These are phyloP conservation scores for Eilema griseolum DNA, from an alignment of 2,888 invertebrate species.

Conservation along the genomic window DNA sequence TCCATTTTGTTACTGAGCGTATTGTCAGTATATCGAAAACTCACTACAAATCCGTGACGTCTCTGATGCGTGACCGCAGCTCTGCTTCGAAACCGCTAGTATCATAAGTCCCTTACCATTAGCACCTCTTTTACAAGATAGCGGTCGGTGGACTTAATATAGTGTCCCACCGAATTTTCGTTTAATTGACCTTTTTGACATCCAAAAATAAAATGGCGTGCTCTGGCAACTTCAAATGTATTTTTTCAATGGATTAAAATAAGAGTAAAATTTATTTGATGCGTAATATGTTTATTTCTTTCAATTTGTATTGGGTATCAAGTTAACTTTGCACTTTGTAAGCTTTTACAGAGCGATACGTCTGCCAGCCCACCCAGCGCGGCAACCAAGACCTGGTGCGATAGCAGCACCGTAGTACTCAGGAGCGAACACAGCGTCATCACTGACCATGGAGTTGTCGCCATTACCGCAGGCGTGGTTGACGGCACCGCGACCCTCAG, in stretches of 20 bases:
- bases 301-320: not conserved
- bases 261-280: not conserved
- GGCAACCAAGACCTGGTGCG: constrained; percentile 14
- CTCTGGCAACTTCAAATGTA: too few species aligned
- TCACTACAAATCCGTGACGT: too few species aligned
- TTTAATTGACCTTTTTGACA: too few species aligned
- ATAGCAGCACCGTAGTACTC: constrained; percentile 2
- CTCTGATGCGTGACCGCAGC: too few species aligned
- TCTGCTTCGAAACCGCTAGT: too few species aligned
- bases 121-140: too few species aligned
- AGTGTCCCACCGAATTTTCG: too few species aligned
- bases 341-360: constrained; percentile 15
- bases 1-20: too few species aligned
- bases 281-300: not conserved
- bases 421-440: constrained; percentile 9
- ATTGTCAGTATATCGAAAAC: too few species aligned
- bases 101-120: too few species aligned
- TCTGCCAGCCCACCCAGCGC: constrained; percentile 6
- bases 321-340: not conserved
- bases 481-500: constrained; percentile 60
- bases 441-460: constrained; percentile 11
- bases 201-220: too few species aligned
- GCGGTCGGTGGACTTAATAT: too few species aligned
- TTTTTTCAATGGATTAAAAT: not conserved
- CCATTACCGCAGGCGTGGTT: constrained; percentile 61